Evolutionary conservation across 2,888 invertebrate genomes (phyloP).

Genomic region (Aquatica leii): DNA sequence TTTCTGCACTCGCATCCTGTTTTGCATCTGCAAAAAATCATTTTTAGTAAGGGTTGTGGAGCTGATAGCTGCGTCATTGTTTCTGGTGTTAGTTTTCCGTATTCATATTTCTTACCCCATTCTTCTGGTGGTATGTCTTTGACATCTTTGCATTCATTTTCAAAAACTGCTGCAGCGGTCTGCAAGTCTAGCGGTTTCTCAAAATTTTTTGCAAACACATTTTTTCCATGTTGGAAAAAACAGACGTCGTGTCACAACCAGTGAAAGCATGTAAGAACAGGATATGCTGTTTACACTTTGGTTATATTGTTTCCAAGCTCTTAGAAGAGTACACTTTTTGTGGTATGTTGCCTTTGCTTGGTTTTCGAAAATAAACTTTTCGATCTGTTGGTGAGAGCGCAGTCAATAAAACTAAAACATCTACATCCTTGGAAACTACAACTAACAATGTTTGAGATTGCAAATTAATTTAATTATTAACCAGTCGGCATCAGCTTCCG

Average conservation of each 20-base stretch:
- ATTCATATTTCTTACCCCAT: conserved; percentile 24
- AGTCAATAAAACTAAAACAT: conserved; percentile 19
- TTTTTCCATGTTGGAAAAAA: conserved; percentile 27
- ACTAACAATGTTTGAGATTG: conserved; percentile 19
- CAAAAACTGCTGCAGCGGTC: too few species aligned
- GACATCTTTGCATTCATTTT: conserved; percentile 24
- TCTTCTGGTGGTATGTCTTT: conserved; percentile 28
- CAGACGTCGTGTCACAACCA: conserved; percentile 27
- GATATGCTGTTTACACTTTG: conserved; percentile 14
- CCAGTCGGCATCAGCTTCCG: conserved; percentile 19
- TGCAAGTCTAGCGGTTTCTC: neutral
- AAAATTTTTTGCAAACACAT: conserved; percentile 14
- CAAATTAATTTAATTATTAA: conserved; percentile 30
- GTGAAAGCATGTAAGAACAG: conserved; percentile 27
- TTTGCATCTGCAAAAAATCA: conserved; percentile 23
- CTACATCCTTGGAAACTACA: conserved; percentile 27
- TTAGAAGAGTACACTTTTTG: conserved; percentile 1
- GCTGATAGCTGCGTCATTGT: conserved; percentile 27
- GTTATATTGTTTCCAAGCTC: conserved; percentile 5
- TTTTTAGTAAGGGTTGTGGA: conserved; percentile 30
- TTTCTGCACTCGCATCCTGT: conserved; percentile 5
- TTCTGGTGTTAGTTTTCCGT: conserved; percentile 16
- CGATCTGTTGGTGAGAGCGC: conserved; percentile 5
- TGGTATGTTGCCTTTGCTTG: neutral
- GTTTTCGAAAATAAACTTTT: conserved; percentile 12